Evolutionary conservation across 2,113 vertebrate genomes (phyloP).

Genomic region (Caranx ignobilis): DNA sequence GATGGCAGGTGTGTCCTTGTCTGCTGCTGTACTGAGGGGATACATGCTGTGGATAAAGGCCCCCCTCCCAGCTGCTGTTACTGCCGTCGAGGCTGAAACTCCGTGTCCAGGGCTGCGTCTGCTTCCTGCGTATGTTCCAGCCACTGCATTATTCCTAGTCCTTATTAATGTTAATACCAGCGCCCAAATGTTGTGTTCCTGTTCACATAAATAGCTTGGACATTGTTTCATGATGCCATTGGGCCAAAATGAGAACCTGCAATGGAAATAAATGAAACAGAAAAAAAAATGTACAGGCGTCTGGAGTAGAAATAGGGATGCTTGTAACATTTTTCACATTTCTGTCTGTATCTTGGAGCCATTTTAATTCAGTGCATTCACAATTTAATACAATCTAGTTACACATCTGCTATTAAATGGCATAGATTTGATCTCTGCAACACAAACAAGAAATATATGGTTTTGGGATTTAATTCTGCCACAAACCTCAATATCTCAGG

Average conservation of each 20-base stretch:
- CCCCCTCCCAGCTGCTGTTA: slow-evolving; percentile 24
- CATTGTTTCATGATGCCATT: not conserved
- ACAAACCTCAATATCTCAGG: not conserved
- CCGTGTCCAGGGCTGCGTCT: slow-evolving; percentile 31
- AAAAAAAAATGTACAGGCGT: not conserved
- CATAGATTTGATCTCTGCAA: too few relatives aligned
- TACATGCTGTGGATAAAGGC: slow-evolving; percentile 34
- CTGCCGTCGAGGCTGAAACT: slow-evolving; percentile 28
- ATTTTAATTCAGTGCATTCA: too few relatives aligned
- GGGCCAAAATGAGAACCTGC: not conserved
- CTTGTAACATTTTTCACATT: too few relatives aligned
- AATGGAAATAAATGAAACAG: not conserved
- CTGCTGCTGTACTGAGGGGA: slow-evolving; percentile 30
- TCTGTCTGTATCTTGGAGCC: too few relatives aligned
- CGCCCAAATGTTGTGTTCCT: slow-evolving; percentile 34
- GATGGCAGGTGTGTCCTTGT: slow-evolving; percentile 55
- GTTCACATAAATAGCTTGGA: slow-evolving; percentile 19
- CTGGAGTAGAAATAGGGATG: not conserved
- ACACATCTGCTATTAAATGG: too few relatives aligned
- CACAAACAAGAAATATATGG: too few relatives aligned
- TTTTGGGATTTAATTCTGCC: not conserved
- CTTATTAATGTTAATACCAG: slow-evolving; percentile 28
- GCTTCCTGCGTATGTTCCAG: slow-evolving; percentile 48
- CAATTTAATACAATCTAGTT: too few relatives aligned
- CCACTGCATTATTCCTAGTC: slow-evolving; percentile 19